Evolutionary conservation across 2,113 vertebrate genomes (phyloP).

Genomic region (Todiramphus saurophagus): DNA sequence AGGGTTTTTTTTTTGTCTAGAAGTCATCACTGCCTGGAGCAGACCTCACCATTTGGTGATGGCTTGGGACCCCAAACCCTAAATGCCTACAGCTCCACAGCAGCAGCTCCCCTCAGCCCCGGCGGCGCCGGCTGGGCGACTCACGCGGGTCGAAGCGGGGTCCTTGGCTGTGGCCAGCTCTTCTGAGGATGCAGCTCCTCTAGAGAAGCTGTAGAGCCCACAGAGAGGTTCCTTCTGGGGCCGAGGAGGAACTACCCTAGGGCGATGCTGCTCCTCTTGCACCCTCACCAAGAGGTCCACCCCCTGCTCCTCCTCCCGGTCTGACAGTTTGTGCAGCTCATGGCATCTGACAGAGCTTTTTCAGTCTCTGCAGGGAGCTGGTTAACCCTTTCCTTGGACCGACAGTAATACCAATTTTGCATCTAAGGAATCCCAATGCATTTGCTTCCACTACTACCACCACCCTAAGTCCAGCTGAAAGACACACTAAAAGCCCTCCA

Average conservation of each 20-base stretch:
- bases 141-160: neutral
- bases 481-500: accelerated
- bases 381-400: conserved; percentile 38
- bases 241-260: neutral
- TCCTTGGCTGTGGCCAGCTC: neutral
- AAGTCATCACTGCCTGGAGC: accelerated
- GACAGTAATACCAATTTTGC: neutral
- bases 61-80: neutral
- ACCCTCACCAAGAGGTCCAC: conserved; percentile 24
- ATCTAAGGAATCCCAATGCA: neutral
- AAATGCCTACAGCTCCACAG: neutral
- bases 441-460: neutral
- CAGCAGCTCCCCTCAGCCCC: neutral
- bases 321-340: neutral
- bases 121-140: accelerated
- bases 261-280: neutral
- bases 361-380: neutral
- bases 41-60: accelerated
- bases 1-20: too few relatives aligned
- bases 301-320: conserved; percentile 53
- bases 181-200: neutral
- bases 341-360: neutral
- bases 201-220: neutral
- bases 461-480: neutral
- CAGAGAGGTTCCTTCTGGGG: neutral